Evolutionary conservation across 2,113 vertebrate species (phyloP).

Genomic region (Mellivora capensis): DNA sequence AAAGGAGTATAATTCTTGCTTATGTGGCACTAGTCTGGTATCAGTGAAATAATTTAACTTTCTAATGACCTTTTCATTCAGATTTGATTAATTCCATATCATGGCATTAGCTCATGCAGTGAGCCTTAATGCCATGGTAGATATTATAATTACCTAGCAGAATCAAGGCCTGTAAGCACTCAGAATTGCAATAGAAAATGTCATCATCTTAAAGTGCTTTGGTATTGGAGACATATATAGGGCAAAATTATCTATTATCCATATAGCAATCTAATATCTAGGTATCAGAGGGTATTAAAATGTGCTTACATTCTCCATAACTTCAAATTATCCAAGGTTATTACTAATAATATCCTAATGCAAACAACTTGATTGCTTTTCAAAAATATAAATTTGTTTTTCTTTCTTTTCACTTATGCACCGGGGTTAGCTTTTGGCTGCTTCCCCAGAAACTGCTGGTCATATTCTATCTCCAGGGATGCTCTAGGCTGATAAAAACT

Average conservation of each 20-base stretch:
- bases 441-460: neutral
- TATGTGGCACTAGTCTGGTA: slow-evolving; percentile 18
- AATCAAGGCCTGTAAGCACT: slow-evolving; percentile 30
- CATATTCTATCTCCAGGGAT: neutral
- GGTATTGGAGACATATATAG: slow-evolving; percentile 37
- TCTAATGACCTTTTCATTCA: slow-evolving; percentile 78
- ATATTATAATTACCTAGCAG: slow-evolving; percentile 75
- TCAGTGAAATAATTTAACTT: slow-evolving; percentile 73
- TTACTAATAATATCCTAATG: slow-evolving; percentile 1
- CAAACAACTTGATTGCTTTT: slow-evolving; percentile 46
- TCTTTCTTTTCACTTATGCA: neutral
- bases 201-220: slow-evolving; percentile 41
- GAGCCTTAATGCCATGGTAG: slow-evolving; percentile 68
- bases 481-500: slow-evolving; percentile 17
- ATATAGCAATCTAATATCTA: neutral
- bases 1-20: slow-evolving; percentile 61
- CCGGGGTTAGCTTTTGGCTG: slow-evolving; percentile 11
- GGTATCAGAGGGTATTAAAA: neutral
- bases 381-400: slow-evolving; percentile 31
- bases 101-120: slow-evolving; percentile 74
- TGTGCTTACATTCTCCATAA: neutral
- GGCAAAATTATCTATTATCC: slow-evolving; percentile 38
- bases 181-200: slow-evolving; percentile 62
- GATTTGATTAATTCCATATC: slow-evolving; percentile 75
- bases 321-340: slow-evolving; percentile 34